Base-by-base conservation (phyloP, 1,140 invertebrate species). In the Drosophila miranda region DNA sequence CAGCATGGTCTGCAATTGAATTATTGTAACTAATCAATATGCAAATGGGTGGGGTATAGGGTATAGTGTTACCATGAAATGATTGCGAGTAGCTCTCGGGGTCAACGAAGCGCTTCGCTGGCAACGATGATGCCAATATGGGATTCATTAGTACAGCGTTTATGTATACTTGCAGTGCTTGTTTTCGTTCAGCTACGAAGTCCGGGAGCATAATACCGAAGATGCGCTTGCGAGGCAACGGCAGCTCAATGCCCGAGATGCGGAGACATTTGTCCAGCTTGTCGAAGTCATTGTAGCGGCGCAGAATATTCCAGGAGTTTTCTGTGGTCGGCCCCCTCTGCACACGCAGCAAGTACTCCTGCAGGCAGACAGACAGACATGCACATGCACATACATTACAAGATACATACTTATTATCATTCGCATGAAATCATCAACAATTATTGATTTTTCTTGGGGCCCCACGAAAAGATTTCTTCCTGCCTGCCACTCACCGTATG, bases 191-290 rank as follows among this genome's bases (percentile, higher is more conserved):
- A 92, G 95, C 95, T 92, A 98, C 94, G 92, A 98, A 98, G 75
- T 97, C 96, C 90, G 96, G 94, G 89, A 96, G 95, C 94, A 97
- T 96, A 89, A 98, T 98, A 81, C 97, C 97, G 93, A 98, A 96
- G 86, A 97, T 94, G 92, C 95, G 96, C 92, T 98, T 98, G 76
- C 96, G 96, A 70, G 97, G 97, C 66, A 98, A 92, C 26, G 94
- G 94, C 80, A 97, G 91, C 13, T 94, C 93, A 86, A 96, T 92
- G 75, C 95, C 94, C 14, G 95, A 94, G 54, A 93, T 91, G 71
- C 94, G 94, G 34, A 98, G 92, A 75, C 92, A 91, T 66, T 93
- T 91, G 89, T 98, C 95, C 46, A 98, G 92, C 51, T 94, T 93
- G 68, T 94, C 93, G 92, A 98, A 98, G 89, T 98, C 96, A 93